phyloP scores from a whole-genome alignment of 2,888 invertebrate genomes.

The Brenthis daphne region DNA sequence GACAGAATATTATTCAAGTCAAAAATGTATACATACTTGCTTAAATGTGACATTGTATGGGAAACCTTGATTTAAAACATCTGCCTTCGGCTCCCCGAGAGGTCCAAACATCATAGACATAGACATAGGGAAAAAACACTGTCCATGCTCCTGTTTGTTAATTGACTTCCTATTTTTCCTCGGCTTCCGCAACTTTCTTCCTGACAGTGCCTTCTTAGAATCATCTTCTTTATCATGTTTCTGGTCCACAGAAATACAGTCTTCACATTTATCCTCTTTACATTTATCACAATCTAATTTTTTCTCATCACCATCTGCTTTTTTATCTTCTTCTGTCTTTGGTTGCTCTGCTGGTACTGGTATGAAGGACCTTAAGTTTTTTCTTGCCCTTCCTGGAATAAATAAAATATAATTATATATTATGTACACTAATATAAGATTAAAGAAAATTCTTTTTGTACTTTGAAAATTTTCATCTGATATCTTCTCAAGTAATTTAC shows the following conservation, averaged over 20 bases:
- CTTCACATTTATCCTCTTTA: conserved; percentile 63
- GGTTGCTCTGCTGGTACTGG: conserved; percentile 66
- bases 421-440: neutral
- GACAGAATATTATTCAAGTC: neutral
- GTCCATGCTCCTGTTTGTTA: conserved; percentile 64
- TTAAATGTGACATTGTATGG: conserved; percentile 95
- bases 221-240: conserved; percentile 66
- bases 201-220: conserved; percentile 55
- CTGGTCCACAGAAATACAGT: conserved; percentile 52
- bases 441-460: no score
- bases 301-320: conserved; percentile 57
- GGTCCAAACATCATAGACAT: conserved; percentile 94
- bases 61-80: conserved; percentile 82
- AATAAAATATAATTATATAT: neutral
- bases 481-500: no score
- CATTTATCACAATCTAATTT: conserved; percentile 64
- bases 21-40: conserved; percentile 82
- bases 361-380: conserved; percentile 71
- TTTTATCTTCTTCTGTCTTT: conserved; percentile 66
- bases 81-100: conserved; percentile 83
- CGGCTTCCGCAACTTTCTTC: conserved; percentile 61
- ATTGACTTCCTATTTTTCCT: conserved; percentile 71
- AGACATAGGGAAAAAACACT: conserved; percentile 90
- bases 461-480: no score
- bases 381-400: conserved; percentile 67